Evolutionary conservation across 2,113 vertebrate species (phyloP).

Genomic region (Ceyx melanurus): DNA sequence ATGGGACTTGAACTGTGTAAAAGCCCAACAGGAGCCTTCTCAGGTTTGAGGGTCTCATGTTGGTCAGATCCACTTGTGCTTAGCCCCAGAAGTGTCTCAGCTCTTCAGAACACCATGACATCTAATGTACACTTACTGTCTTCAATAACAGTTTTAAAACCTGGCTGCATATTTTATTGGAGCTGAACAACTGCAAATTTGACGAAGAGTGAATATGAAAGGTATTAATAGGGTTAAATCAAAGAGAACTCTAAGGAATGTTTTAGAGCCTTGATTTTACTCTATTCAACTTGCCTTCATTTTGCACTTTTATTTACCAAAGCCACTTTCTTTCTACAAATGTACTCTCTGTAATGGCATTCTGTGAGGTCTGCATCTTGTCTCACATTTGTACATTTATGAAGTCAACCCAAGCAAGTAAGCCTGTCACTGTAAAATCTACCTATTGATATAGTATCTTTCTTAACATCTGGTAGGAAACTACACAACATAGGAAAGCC

Average conservation of each 20-base stretch:
- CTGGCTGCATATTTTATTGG: background rate
- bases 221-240: background rate
- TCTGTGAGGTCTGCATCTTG: conserved; percentile 5
- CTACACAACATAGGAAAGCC: background rate
- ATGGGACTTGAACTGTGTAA: background rate
- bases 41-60: background rate
- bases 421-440: background rate
- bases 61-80: background rate
- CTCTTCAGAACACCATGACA: background rate
- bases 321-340: background rate
- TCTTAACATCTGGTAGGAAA: background rate
- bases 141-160: background rate
- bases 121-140: background rate
- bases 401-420: background rate
- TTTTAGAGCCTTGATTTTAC: background rate
- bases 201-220: background rate
- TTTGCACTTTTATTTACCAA: conserved; percentile 8
- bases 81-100: background rate
- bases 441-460: background rate
- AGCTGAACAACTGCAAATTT: background rate
- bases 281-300: background rate
- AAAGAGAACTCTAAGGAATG: background rate
- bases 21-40: background rate
- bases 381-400: background rate
- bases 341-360: background rate